phyloP scores from a whole-genome alignment of 2,797 vertebrate genomes.

The Xenops minutus region DNA sequence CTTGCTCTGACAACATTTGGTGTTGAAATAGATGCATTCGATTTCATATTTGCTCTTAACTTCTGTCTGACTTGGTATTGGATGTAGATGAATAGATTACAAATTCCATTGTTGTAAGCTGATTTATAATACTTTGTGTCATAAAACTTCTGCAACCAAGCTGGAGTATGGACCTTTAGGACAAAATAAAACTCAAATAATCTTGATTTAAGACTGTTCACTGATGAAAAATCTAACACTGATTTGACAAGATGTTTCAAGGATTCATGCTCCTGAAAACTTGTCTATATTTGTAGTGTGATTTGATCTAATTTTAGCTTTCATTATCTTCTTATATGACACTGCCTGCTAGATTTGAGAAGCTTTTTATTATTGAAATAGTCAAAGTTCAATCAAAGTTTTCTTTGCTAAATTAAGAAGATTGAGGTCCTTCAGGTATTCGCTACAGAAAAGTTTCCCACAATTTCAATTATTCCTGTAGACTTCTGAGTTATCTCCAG shows the following conservation, averaged over 20 bases:
- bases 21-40: neutral
- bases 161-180: neutral
- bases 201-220: neutral
- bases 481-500: neutral
- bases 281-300: neutral
- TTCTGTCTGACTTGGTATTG: neutral
- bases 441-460: neutral
- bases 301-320: neutral
- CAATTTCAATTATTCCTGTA: neutral
- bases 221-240: neutral
- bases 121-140: neutral
- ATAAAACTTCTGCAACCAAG: neutral
- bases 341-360: neutral
- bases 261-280: neutral
- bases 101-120: neutral
- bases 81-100: neutral
- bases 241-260: neutral
- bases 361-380: neutral
- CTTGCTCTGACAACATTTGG: neutral
- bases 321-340: neutral
- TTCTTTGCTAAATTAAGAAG: neutral
- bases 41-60: neutral
- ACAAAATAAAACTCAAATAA: neutral
- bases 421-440: neutral
- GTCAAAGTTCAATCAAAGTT: neutral